phyloP scores from a whole-genome alignment of 1,140 invertebrate species.

The Stenopsyche tienmushanensis region DNA sequence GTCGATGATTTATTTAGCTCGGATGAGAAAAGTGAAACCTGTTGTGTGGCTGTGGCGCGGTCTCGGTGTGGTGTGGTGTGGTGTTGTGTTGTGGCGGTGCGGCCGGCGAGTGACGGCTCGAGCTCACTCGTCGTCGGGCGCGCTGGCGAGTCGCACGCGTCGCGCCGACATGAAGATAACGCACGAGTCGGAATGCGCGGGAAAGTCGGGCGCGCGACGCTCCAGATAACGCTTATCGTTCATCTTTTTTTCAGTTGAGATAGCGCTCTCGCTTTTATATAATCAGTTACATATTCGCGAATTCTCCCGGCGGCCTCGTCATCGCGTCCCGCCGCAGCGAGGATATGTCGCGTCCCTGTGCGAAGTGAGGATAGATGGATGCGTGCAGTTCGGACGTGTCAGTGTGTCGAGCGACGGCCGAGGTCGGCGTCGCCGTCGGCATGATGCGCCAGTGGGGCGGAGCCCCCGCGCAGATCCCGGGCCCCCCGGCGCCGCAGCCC shows the following conservation, averaged over 20 bases:
- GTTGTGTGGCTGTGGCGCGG: slow-evolving; percentile 9
- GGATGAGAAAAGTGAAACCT: slow-evolving; percentile 33
- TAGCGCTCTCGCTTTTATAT: background rate
- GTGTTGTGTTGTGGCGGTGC: too few species aligned
- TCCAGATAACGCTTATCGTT: background rate
- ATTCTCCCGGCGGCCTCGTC: background rate
- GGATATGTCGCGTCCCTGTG: too few species aligned
- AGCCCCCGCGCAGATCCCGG: slow-evolving; percentile 28
- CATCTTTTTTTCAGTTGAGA: background rate
- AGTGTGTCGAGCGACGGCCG: background rate
- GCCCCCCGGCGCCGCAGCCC: slow-evolving; percentile 34
- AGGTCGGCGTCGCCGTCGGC: slow-evolving; percentile 43
- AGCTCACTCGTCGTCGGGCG: slow-evolving; percentile 11
- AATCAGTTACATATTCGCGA: background rate
- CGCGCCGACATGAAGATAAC: background rate
- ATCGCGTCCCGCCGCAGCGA: background rate
- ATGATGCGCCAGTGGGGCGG: slow-evolving; percentile 34
- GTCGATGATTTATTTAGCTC: too few species aligned
- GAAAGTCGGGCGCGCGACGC: background rate
- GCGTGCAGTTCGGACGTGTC: too few species aligned
- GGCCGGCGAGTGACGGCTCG: background rate
- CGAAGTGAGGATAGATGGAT: too few species aligned
- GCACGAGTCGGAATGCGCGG: background rate
- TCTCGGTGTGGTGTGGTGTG: too few species aligned
- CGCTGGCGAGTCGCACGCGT: slow-evolving; percentile 6